These are phyloP conservation scores for Sebastes alutus DNA, from an alignment of 2,797 vertebrate genomes.

Conservation along the genomic window DNA sequence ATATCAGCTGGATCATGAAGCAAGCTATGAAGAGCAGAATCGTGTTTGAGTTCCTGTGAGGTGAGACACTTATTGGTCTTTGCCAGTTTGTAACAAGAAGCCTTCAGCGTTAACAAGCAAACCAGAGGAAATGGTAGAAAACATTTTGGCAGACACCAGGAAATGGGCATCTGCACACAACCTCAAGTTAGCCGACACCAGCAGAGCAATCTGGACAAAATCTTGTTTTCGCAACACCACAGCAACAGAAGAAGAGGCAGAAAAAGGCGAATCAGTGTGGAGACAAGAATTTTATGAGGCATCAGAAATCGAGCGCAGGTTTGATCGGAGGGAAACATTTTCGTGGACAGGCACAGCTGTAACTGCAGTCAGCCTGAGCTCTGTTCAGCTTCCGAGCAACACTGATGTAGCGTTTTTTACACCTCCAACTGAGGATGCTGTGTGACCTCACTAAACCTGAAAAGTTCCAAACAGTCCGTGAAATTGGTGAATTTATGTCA, in stretches of 20 bases:
- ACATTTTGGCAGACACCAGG: neutral
- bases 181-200: neutral
- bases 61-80: neutral
- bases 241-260: neutral
- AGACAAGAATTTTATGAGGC: neutral
- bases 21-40: neutral
- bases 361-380: neutral
- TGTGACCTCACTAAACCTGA: neutral
- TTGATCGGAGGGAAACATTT: neutral
- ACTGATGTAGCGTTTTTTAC: neutral
- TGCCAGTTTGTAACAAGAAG: neutral
- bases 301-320: neutral
- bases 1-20: neutral
- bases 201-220: neutral
- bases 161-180: neutral
- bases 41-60: neutral
- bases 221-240: neutral
- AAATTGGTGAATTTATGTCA: neutral
- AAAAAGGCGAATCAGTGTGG: neutral
- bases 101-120: neutral
- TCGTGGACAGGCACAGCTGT: neutral
- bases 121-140: neutral
- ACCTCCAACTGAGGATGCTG: neutral
- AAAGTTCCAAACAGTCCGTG: neutral
- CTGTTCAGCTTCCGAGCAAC: neutral